These are phyloP conservation scores for Ophonus ardosiacus DNA, from an alignment of 2,888 invertebrate species.

Conservation along the genomic window DNA sequence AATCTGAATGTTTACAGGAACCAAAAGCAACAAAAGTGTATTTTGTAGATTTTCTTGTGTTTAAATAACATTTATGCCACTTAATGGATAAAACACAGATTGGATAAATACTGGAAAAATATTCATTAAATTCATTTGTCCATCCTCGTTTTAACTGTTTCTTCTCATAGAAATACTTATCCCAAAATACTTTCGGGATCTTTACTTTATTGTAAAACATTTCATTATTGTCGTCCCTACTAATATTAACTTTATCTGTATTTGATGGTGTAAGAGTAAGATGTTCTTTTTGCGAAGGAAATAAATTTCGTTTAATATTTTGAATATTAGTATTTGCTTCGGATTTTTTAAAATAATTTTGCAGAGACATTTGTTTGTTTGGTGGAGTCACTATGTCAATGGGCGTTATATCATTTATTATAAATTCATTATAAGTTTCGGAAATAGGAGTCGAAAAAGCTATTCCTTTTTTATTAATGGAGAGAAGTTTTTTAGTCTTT, in stretches of 20 bases:
- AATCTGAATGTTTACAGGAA: background rate
- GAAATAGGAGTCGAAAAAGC: background rate
- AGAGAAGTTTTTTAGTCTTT: background rate
- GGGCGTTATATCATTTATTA: background rate
- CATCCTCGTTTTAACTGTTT: conserved; percentile 10
- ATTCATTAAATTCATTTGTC: no score
- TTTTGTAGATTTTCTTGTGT: background rate
- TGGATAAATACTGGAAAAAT: background rate
- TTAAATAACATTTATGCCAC: conserved; percentile 24
- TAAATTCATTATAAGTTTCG: background rate
- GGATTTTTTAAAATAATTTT: background rate
- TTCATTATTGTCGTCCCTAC: background rate
- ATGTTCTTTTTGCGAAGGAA: background rate
- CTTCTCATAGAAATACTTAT: background rate
- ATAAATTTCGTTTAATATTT: conserved; percentile 1
- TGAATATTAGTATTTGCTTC: background rate
- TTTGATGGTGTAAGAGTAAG: background rate
- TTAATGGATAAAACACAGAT: background rate
- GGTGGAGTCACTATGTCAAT: background rate
- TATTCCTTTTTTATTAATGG: background rate
- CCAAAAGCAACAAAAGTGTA: background rate
- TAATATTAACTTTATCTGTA: background rate
- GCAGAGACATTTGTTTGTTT: background rate
- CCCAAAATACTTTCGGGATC: conserved; percentile 5
- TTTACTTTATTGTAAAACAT: background rate